These are phyloP conservation scores for Campoplex nolae DNA, from an alignment of 2,888 invertebrate species.

Conservation along the genomic window DNA sequence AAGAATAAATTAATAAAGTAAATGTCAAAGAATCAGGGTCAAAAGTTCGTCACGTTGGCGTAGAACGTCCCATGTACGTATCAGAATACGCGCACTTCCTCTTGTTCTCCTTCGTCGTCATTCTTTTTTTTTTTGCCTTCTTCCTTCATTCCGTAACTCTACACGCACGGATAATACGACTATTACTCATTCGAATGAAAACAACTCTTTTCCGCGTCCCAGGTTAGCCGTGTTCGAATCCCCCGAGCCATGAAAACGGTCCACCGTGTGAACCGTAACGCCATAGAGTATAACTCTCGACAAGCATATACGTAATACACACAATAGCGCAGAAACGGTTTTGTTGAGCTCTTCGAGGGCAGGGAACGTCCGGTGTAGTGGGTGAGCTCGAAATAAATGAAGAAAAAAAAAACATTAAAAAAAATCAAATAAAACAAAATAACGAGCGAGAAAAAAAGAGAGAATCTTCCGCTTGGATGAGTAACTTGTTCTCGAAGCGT, in stretches of 20 bases:
- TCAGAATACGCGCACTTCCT: constrained; percentile 14
- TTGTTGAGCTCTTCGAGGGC: constrained; percentile 29
- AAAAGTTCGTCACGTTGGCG: constrained; percentile 26
- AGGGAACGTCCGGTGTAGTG: constrained; percentile 61
- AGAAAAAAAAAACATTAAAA: background rate
- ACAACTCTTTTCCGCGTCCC: constrained; percentile 48
- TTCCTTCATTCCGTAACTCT: constrained; percentile 18
- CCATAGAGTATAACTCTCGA: constrained; percentile 25
- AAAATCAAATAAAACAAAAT: background rate
- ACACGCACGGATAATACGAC: constrained; percentile 38
- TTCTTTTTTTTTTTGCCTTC: constrained; percentile 1
- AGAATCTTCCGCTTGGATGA: constrained; percentile 63
- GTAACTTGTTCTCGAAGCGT: constrained; percentile 52
- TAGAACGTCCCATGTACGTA: constrained; percentile 24
- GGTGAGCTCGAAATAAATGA: constrained; percentile 34
- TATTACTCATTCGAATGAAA: constrained; percentile 46
- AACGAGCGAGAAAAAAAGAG: constrained; percentile 37
- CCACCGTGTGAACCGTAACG: constrained; percentile 66
- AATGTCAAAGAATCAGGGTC: constrained; percentile 26
- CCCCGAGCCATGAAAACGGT: constrained; percentile 54
- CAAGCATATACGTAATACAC: constrained; percentile 30
- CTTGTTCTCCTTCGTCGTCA: constrained; percentile 9
- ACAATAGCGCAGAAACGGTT: constrained; percentile 57
- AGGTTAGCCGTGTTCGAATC: constrained; percentile 18
- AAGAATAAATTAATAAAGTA: constrained; percentile 23